Evolutionary conservation across 2,113 vertebrate genomes (phyloP).

Genomic region (Phocoena sinus): DNA sequence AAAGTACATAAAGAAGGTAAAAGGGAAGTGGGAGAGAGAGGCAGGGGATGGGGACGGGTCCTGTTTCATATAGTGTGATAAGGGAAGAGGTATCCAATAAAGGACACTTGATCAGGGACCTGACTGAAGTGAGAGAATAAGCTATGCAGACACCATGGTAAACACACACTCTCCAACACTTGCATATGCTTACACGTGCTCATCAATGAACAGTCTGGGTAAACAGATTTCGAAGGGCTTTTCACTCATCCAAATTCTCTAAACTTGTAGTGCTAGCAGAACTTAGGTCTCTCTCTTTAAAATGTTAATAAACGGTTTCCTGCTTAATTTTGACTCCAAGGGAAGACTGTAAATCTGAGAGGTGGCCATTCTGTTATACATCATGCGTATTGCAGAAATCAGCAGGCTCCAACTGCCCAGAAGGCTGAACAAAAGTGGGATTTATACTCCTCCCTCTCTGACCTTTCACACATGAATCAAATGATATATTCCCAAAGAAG

Average conservation of each 20-base stretch:
- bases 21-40: neutral
- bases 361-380: conserved; percentile 45
- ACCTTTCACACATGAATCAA: conserved; percentile 72
- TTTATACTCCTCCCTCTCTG: conserved; percentile 65
- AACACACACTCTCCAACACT: neutral
- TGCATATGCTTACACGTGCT: neutral
- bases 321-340: conserved; percentile 64
- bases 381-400: conserved; percentile 66
- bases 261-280: conserved; percentile 34
- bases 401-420: conserved; percentile 55
- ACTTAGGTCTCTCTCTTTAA: conserved; percentile 43
- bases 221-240: neutral
- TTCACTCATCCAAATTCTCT: conserved; percentile 20
- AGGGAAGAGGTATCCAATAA: neutral
- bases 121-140: neutral
- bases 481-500: conserved; percentile 67
- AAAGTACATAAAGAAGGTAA: neutral
- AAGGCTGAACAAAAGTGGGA: conserved; percentile 72
- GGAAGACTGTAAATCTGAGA: conserved; percentile 65
- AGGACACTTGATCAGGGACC: neutral
- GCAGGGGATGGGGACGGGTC: neutral
- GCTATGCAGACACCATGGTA: neutral
- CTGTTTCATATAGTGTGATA: neutral
- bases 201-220: neutral
- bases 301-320: conserved; percentile 65